Percentiles rank a stretch among this genome's conserved stretches.
These are phyloP conservation scores for Lemur catta DNA, from an alignment of 2,797 vertebrate species.

Conservation along the genomic window DNA sequence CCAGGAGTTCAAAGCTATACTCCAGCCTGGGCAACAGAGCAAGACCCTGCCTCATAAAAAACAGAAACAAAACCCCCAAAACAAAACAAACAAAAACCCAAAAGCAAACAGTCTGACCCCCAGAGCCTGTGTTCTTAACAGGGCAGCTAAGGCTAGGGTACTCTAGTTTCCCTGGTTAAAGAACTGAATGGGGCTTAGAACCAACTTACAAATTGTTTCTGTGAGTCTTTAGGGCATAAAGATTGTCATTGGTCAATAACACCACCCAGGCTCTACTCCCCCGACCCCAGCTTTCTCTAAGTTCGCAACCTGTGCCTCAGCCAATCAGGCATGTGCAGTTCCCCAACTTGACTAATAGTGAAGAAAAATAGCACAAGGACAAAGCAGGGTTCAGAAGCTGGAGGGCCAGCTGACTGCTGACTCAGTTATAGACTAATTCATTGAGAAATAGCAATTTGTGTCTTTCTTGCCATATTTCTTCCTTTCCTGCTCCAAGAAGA, in stretches of 20 bases:
- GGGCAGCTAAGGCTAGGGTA: neutral
- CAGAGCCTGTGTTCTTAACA: neutral
- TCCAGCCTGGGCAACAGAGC: neutral
- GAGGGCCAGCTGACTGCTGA: too few species aligned
- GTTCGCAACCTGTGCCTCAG: neutral
- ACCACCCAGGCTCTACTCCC: neutral
- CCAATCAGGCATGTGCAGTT: too few species aligned
- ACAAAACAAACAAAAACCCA: too few species aligned
- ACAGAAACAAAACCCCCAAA: neutral
- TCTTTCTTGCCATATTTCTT: neutral
- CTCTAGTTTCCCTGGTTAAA: neutral
- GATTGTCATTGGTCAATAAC: too few species aligned
- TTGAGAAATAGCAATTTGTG: accelerated
- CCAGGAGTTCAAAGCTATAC: too few species aligned
- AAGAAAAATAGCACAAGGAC: neutral
- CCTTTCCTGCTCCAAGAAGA: neutral
- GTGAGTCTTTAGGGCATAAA: neutral
- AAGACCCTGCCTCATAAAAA: neutral
- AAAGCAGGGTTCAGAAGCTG: neutral
- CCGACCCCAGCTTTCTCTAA: neutral
- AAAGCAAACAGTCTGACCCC: neutral
- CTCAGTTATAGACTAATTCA: too few species aligned
- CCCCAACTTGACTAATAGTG: neutral
- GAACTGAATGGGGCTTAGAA: neutral
- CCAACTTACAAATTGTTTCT: neutral